Evolutionary conservation across 2,113 vertebrate species (phyloP).

Genomic region (Bungarus multicinctus): DNA sequence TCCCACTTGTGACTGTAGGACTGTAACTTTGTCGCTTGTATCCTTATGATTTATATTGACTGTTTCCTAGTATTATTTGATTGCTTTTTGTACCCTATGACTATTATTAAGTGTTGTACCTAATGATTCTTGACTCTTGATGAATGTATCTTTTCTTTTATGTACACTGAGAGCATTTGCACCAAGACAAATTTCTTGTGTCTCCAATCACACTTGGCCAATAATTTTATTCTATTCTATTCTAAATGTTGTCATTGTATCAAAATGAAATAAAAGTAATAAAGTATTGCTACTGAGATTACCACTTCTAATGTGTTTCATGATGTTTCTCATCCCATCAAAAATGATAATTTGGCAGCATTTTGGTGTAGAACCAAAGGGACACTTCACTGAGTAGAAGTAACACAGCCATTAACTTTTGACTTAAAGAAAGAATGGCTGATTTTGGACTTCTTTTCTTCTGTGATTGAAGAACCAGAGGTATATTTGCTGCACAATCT

Average conservation of each 20-base stretch:
- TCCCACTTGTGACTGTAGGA: no score
- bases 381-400: neutral
- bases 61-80: no score
- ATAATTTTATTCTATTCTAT: no score
- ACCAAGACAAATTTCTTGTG: no score
- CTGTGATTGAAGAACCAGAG: neutral
- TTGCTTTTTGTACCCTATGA: no score
- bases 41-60: no score
- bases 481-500: neutral
- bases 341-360: neutral
- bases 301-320: neutral
- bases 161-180: no score
- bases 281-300: neutral
- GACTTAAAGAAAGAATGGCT: neutral
- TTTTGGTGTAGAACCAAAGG: neutral
- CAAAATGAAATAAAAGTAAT: neutral
- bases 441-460: neutral
- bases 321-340: neutral
- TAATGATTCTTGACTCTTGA: no score
- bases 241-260: neutral
- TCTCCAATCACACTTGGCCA: no score
- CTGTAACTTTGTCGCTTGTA: no score
- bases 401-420: neutral
- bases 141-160: no score
- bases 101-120: no score